A percentile compares a stretch with the other conserved stretches of the same genome.
Evolutionary conservation across 2,797 vertebrate species (phyloP).

Genomic region (Sebastes iracundus): DNA sequence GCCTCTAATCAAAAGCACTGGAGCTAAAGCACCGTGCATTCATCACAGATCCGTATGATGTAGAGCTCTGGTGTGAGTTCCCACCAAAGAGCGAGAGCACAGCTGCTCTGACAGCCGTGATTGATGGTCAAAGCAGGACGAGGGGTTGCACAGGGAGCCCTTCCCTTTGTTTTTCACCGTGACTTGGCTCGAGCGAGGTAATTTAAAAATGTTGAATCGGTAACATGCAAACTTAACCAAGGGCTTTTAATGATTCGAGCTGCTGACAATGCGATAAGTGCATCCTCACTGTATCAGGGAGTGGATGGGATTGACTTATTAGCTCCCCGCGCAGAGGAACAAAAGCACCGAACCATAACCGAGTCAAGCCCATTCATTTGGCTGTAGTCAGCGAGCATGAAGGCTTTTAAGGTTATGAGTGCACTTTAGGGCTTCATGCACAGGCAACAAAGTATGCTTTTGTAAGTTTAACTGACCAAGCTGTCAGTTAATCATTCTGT

Average conservation of each 20-base stretch:
- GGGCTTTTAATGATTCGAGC: slow-evolving; percentile 63
- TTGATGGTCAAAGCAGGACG: slow-evolving; percentile 66
- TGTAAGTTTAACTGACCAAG: slow-evolving; percentile 49
- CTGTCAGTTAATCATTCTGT: slow-evolving; percentile 54
- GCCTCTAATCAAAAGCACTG: slow-evolving; percentile 55
- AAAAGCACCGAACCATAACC: slow-evolving; percentile 65
- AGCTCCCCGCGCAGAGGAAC: slow-evolving; percentile 49
- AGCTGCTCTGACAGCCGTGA: slow-evolving; percentile 75
- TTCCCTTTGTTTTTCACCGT: slow-evolving; percentile 51
- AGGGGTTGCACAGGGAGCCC: slow-evolving; percentile 52
- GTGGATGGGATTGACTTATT: slow-evolving; percentile 72
- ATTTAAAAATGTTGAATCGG: slow-evolving; percentile 76
- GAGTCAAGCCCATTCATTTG: slow-evolving; percentile 65
- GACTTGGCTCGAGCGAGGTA: slow-evolving; percentile 45
- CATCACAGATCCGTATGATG: slow-evolving; percentile 65
- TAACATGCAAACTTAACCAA: slow-evolving; percentile 71
- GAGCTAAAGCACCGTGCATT: slow-evolving; percentile 52
- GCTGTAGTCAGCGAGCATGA: slow-evolving; percentile 57
- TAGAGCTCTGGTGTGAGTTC: slow-evolving; percentile 56
- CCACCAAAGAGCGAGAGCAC: slow-evolving; percentile 56
- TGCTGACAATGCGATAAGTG: slow-evolving; percentile 76
- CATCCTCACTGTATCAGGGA: slow-evolving; percentile 57
- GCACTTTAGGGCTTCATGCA: slow-evolving; percentile 47
- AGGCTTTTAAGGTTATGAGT: slow-evolving; percentile 71
- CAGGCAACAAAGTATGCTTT: slow-evolving; percentile 46